Evolutionary conservation across 2,888 invertebrate genomes (phyloP), one percentile per base, ranked within the genome.

Genomic region (Digitonthophagus gazella): DNA sequence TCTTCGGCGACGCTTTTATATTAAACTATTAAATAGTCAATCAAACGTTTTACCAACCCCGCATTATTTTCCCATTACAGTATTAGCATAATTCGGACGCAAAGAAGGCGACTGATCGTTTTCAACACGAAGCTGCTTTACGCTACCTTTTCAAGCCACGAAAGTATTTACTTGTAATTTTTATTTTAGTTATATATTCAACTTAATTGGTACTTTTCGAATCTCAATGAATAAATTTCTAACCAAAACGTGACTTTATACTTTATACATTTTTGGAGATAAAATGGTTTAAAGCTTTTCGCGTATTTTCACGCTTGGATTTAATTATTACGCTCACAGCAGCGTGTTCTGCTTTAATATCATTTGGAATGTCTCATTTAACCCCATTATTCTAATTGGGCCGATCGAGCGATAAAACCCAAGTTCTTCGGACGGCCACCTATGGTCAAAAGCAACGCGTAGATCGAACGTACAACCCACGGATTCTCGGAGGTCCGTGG

Each of bases 1-100:
- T 18, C 61, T 19, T 61, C 18, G 61, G 65, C 19, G 58, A 20
- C 58, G 66, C 63, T 68, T 67, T 66, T 70, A 65, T 66, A 70
- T 70, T 70, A 67, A 63, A 68, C 70, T 70, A 74, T 74, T 74
- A 73, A 73, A 71, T 69, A 73, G 73, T 74, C 74, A 74, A 74
- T 74, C 74, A 74, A 73, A 72, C 69, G 67, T 61, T 65, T 67
- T 67, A 68, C 67, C 14, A 66, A 58, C 68, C 71, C 68, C 69
- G 63, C 73, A 71, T 74, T 73, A 74, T 72, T 72, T 73, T 55
- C 66, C 66, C 67, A 66, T 65, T 67, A 70, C 19, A 14, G 61
- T 69, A 73, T 74, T 73, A 73, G 72, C 73, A 74, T 74, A 73
- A 71, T 74, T 72, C 71, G 65, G 28, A 28, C 28, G 61, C 28